Conservation (phyloP, 2,113 vertebrate species). For the Solenodon paradoxus region DNA sequence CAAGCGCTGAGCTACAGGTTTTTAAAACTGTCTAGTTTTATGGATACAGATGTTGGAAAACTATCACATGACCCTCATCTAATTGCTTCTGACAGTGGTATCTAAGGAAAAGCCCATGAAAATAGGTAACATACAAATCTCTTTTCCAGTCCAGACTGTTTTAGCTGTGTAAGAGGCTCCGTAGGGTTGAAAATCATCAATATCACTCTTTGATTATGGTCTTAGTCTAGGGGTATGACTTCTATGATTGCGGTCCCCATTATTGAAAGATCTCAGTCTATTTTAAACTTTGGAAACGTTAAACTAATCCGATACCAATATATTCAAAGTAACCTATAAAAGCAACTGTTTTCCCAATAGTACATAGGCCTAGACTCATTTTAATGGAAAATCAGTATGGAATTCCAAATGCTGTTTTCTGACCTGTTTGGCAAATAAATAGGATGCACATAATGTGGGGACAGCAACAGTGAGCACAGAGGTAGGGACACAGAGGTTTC, state of each 20-base stretch:
- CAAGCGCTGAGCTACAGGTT: background rate
- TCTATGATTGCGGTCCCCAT: background rate
- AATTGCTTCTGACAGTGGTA: background rate
- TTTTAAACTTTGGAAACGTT: background rate
- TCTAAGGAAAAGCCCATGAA: background rate
- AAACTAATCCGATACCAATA: background rate
- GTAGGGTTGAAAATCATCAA: background rate
- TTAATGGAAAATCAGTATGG: background rate
- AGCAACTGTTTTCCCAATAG: background rate
- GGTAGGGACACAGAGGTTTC: too few relatives aligned
- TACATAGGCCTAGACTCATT: background rate
- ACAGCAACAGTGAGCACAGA: too few relatives aligned
- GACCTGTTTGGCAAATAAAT: too few relatives aligned
- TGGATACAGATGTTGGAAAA: background rate
- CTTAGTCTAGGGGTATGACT: background rate
- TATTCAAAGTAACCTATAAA: background rate
- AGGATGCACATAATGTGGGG: too few relatives aligned
- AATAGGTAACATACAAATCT: background rate
- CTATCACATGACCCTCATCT: background rate
- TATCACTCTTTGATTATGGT: background rate
- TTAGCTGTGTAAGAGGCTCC: background rate
- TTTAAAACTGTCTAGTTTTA: constrained; percentile 31
- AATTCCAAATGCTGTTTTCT: background rate
- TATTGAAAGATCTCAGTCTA: background rate
- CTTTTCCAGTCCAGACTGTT: background rate